Percentiles rank a stretch among this genome's conserved stretches.
These are phyloP conservation scores for Petrolisthes manimaculis DNA, from an alignment of 2,888 invertebrate genomes.

Conservation along the genomic window DNA sequence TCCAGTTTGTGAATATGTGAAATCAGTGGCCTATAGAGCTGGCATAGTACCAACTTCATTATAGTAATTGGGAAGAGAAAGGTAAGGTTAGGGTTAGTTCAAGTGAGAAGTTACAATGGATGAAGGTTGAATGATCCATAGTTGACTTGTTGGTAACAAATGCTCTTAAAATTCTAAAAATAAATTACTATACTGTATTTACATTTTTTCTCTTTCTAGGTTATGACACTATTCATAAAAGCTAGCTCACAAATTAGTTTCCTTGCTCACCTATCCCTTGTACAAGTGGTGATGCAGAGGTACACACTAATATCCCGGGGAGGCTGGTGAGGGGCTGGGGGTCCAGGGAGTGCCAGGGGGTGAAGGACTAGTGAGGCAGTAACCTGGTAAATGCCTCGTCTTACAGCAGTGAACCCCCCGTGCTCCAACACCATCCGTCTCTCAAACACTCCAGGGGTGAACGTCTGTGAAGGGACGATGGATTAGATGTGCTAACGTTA, in stretches of 20 bases:
- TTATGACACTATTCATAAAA: not conserved
- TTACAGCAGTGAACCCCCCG: slow-evolving; percentile 56
- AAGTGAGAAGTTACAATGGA: no score
- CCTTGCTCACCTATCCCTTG: slow-evolving; percentile 44
- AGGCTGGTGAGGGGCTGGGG: slow-evolving; percentile 9
- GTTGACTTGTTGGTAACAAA: no score
- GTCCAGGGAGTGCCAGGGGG: slow-evolving; percentile 27
- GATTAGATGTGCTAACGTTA: no score
- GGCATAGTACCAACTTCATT: no score
- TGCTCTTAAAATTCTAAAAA: no score
- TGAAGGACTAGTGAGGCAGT: slow-evolving; percentile 51
- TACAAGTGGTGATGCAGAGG: slow-evolving; percentile 54
- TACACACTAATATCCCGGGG: slow-evolving; percentile 45
- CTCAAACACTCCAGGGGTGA: slow-evolving; percentile 58
- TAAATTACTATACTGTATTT: not conserved
- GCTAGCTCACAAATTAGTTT: not conserved
- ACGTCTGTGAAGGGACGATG: slow-evolving; percentile 38
- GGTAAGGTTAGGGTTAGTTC: no score
- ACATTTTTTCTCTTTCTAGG: not conserved
- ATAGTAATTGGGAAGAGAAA: no score
- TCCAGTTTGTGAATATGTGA: no score
- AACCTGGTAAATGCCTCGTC: slow-evolving; percentile 61
- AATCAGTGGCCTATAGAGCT: no score
- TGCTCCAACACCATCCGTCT: slow-evolving; percentile 52
- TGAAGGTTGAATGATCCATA: no score